These are phyloP conservation scores for Nerophis ophidion DNA, from an alignment of 2,113 vertebrate genomes.

Conservation along the genomic window DNA sequence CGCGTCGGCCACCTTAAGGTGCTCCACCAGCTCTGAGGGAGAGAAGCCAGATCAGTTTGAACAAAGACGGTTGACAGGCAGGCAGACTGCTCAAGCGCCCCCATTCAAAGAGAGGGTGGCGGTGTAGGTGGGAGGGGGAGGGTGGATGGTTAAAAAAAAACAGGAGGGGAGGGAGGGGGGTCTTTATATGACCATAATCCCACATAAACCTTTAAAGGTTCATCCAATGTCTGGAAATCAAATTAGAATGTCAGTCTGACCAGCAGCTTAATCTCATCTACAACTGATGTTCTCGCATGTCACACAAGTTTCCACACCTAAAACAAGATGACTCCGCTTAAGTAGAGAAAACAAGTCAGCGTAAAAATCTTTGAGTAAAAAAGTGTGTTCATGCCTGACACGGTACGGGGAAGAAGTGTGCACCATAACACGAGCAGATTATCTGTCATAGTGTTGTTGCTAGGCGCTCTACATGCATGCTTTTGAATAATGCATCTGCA, in stretches of 20 bases:
- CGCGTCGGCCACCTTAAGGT: conserved; percentile 7
- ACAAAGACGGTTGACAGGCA: conserved; percentile 61
- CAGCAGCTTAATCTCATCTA: neutral
- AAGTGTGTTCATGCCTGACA: conserved; percentile 15
- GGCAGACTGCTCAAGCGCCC: conserved; percentile 60
- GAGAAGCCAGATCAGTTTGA: conserved; percentile 57
- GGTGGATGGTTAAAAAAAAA: conserved; percentile 13
- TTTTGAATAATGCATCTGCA: conserved; percentile 48
- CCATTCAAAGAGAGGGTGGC: conserved; percentile 38
- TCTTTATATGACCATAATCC: conserved; percentile 61
- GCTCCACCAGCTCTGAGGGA: conserved; percentile 42
- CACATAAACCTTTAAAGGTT: conserved; percentile 55
- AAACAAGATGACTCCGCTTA: neutral
- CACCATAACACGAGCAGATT: conserved; percentile 29
- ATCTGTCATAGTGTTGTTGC: conserved; percentile 37
- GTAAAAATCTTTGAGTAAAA: too few species aligned
- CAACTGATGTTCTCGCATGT: neutral
- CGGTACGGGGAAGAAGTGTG: conserved; percentile 12
- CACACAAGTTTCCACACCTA: neutral
- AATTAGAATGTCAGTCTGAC: conserved; percentile 14
- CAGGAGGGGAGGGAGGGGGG: neutral
- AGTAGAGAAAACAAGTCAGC: neutral
- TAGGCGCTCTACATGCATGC: conserved; percentile 27
- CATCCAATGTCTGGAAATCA: conserved; percentile 52
- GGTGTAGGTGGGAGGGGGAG: conserved; percentile 19